Percentiles rank a stretch among this genome's conserved stretches.
phyloP scores from a whole-genome alignment of 2,113 vertebrate species.

The Neolamprologus kungweensis region DNA sequence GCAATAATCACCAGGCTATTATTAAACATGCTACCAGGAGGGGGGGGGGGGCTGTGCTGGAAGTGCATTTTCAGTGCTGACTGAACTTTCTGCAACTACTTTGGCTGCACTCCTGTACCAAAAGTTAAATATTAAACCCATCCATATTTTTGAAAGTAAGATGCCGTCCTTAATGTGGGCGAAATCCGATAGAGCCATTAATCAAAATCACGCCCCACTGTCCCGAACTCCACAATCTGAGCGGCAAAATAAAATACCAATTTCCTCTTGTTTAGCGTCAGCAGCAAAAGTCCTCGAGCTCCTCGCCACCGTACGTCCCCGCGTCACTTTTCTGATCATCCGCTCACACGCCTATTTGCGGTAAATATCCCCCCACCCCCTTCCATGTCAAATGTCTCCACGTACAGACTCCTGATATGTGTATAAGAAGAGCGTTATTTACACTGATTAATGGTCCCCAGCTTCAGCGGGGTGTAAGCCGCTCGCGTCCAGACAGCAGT shows the following conservation, averaged over 20 bases:
- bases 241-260: conserved; percentile 28
- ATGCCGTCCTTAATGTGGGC: neutral
- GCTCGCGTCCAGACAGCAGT: conserved; percentile 51
- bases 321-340: conserved; percentile 18
- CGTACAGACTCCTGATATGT: conserved; percentile 50
- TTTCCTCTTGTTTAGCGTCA: conserved; percentile 48
- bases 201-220: conserved; percentile 47
- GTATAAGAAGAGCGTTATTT: conserved; percentile 63
- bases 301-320: neutral
- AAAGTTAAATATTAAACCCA: neutral
- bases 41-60: neutral
- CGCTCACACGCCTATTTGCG: conserved; percentile 28
- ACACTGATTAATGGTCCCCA: conserved; percentile 71
- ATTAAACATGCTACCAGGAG: neutral
- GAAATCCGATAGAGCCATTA: conserved; percentile 43
- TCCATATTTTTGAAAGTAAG: conserved; percentile 14
- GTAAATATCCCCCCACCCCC: conserved; percentile 20
- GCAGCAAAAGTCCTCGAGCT: conserved; percentile 13
- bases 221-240: conserved; percentile 21
- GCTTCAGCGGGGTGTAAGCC: conserved; percentile 44
- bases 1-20: neutral
- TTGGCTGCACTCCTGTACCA: neutral
- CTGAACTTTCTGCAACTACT: neutral
- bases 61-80: neutral
- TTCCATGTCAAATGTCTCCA: conserved; percentile 55